These are phyloP conservation scores for Manis crassicaudata DNA, from an alignment of 2,797 vertebrate genomes.

Conservation along the genomic window DNA sequence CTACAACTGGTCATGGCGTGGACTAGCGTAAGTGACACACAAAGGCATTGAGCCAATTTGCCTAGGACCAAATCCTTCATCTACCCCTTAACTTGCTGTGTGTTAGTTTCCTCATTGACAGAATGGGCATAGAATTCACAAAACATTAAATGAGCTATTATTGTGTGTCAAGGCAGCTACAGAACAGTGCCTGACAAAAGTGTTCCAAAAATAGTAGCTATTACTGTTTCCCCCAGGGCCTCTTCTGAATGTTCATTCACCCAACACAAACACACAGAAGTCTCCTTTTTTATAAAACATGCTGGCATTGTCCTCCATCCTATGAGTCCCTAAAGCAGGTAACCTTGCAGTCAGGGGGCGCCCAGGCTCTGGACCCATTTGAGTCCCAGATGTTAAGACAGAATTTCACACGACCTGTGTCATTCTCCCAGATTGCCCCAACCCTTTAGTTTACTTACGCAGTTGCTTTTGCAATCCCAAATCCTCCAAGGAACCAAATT, in stretches of 20 bases:
- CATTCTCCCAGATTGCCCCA: neutral
- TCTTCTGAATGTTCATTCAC: neutral
- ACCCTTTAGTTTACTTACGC: neutral
- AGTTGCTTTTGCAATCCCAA: neutral
- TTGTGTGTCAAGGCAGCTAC: neutral
- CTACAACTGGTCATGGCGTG: neutral
- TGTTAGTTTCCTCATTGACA: neutral
- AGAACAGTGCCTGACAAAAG: neutral
- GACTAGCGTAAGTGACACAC: too few relatives aligned
- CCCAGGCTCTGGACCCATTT: neutral
- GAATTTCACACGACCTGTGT: neutral
- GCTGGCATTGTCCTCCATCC: neutral
- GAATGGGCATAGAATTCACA: neutral
- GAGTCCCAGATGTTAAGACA: neutral
- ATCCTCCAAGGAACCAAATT: neutral
- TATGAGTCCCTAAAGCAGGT: neutral
- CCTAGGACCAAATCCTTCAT: neutral
- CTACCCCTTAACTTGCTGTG: neutral
- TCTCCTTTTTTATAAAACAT: neutral
- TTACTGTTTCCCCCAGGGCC: neutral
- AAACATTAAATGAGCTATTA: neutral
- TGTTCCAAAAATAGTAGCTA: neutral
- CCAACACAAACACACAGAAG: neutral
- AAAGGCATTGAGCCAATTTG: neutral
- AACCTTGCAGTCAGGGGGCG: neutral